phyloP scores from a whole-genome alignment of 2,113 vertebrate species.

The Cavia porcellus region DNA sequence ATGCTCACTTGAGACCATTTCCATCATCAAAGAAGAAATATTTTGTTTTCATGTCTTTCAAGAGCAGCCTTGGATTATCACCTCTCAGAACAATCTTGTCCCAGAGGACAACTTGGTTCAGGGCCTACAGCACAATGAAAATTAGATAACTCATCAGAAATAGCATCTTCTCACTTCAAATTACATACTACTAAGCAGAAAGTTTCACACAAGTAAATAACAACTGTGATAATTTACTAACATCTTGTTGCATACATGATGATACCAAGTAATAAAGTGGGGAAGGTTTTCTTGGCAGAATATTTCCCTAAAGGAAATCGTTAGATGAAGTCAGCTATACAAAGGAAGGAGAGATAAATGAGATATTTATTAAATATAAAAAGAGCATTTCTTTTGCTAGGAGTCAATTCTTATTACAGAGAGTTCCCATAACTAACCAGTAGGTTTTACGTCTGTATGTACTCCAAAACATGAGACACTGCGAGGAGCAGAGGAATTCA shows the following conservation, averaged over 20 bases:
- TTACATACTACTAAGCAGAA: neutral
- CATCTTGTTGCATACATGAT: neutral
- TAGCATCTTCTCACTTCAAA: conserved; percentile 32
- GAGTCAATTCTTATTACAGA: neutral
- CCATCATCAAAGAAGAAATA: conserved; percentile 99
- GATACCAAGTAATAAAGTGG: neutral
- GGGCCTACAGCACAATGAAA: conserved; percentile 88
- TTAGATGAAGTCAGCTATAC: neutral
- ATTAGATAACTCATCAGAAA: conserved; percentile 54
- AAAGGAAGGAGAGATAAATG: neutral
- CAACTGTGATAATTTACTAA: neutral
- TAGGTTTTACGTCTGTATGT: neutral
- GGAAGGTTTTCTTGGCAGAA: neutral
- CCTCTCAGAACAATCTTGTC: conserved; percentile 97
- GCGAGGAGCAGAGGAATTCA: neutral
- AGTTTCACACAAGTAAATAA: neutral
- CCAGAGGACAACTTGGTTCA: conserved; percentile 99
- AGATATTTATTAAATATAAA: neutral
- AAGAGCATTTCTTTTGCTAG: neutral
- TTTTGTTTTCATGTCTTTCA: conserved; percentile 97
- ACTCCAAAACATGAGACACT: neutral
- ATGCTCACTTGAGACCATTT: conserved; percentile 96
- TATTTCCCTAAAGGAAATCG: neutral
- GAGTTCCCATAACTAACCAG: neutral
- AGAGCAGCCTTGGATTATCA: conserved; percentile 93